phyloP scores from a whole-genome alignment of 2,797 vertebrate species.

The Hylomyscus alleni region DNA sequence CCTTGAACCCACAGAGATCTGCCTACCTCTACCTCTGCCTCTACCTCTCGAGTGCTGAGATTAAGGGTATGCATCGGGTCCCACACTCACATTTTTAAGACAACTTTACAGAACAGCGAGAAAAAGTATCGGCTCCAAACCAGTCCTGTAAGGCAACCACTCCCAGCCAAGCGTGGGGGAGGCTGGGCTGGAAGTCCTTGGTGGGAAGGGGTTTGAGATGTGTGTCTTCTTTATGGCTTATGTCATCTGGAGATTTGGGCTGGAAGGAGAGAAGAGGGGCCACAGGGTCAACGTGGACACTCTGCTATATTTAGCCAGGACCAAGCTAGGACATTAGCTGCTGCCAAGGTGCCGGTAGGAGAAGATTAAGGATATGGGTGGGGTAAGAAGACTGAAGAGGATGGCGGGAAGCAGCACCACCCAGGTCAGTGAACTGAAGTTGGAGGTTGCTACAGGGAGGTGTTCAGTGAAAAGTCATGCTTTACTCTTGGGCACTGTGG shows the following conservation, averaged over 20 bases:
- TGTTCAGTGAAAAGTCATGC: background rate
- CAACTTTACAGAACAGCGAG: background rate
- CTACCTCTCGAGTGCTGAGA: too few relatives aligned
- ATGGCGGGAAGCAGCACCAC: background rate
- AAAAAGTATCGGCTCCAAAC: background rate
- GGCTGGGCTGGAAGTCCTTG: too few relatives aligned
- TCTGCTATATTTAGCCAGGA: background rate
- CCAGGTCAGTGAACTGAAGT: background rate
- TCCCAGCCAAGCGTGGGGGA: background rate
- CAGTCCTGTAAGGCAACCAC: background rate
- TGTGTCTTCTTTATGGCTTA: background rate
- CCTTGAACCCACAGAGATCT: too few relatives aligned
- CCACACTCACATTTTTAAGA: slow-evolving; percentile 1
- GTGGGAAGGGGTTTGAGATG: background rate
- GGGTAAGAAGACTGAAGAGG: background rate
- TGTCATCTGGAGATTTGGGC: background rate
- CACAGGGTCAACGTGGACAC: background rate
- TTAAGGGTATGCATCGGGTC: background rate
- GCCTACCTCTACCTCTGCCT: too few relatives aligned
- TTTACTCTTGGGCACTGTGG: background rate
- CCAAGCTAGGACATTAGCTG: background rate
- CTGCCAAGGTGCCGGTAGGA: background rate
- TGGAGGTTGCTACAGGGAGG: background rate
- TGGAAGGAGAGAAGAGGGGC: background rate
- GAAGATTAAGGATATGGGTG: background rate